Base-by-base conservation (phyloP, 2,113 vertebrate genomes). In the Amblyopsis rosae region DNA sequence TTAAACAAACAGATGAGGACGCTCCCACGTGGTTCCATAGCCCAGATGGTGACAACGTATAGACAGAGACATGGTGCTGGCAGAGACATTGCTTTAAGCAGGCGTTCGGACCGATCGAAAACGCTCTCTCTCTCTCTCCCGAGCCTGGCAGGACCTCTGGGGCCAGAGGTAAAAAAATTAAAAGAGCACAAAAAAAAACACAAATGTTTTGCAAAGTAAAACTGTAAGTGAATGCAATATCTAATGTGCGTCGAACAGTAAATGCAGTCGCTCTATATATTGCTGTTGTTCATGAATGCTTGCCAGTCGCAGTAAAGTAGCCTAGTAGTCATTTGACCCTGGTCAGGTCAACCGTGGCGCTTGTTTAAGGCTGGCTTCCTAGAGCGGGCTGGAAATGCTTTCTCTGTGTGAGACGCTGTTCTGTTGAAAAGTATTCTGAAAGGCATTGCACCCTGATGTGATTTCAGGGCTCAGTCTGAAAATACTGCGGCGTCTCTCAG, bases 1-100 rank as follows among this genome's bases (percentile, higher is more conserved):
- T 77, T 62, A 86, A 87, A 86, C 83, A 86, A 88, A 88, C 89
- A 88, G 88, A 89, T 86, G 88, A 88, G 82, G 63, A 81, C 67
- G 72, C 78, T 86, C 86, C 87, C 87, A 85, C 75, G 72, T 81
- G 81, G 82, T 32, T 32, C 59, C 32, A 3, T 69, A 67, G 80
- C 67, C 6, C 89, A 88, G 89, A 90, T 89, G 86, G 89, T 87
- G 81, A 73, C 58, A 86, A 85, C 82, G 84, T 83, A 79, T 81
- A 80, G 79, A 81, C 13, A 59, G 85, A 78, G 87, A 82, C 84
- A 80, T 79, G 77, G 76, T 76, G 26, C 69, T 85, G 87, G 87
- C 77, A 81, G 70, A 55, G 65, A 67, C 57, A 8, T 58, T 6
- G 69, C 71, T 64, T 70, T 66, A 76, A 86, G 87, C 87, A 90